phyloP scores from a whole-genome alignment of 1,140 invertebrate species.

The Cardiocondyla obscurior region DNA sequence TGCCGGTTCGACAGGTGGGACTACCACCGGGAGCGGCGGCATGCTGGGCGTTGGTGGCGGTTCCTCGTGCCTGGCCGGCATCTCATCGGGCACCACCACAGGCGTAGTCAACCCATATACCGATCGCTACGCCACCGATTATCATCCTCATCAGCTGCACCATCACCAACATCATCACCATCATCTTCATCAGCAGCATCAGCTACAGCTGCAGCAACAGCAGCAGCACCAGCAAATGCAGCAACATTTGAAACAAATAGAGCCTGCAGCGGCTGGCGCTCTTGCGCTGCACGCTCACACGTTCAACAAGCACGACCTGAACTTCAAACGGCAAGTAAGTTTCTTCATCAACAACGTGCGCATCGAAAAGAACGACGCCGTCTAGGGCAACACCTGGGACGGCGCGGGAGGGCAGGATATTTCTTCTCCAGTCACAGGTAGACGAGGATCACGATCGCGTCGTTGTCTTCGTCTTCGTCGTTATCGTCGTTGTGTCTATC shows the following conservation, averaged over 20 bases:
- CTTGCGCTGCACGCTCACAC: slow-evolving; percentile 82
- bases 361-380: slow-evolving; percentile 88
- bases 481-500: slow-evolving; percentile 12
- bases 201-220: slow-evolving; percentile 69
- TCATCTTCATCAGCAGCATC: slow-evolving; percentile 66
- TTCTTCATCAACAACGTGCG: slow-evolving; percentile 90
- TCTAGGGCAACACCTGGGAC: slow-evolving; percentile 68
- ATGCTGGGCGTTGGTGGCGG: slow-evolving; percentile 57
- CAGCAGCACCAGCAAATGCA: slow-evolving; percentile 75
- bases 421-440: slow-evolving; percentile 48
- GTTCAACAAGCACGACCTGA: slow-evolving; percentile 86
- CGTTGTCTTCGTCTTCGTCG: slow-evolving; percentile 16
- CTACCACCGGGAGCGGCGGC: slow-evolving; percentile 53
- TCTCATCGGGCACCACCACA: slow-evolving; percentile 82
- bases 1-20: slow-evolving; percentile 77
- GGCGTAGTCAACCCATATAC: slow-evolving; percentile 81
- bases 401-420: slow-evolving; percentile 32
- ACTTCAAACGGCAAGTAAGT: slow-evolving; percentile 93
- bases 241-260: slow-evolving; percentile 80
- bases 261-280: slow-evolving; percentile 82
- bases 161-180: slow-evolving; percentile 70
- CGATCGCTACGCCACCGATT: slow-evolving; percentile 73
- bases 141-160: slow-evolving; percentile 69
- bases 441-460: slow-evolving; percentile 44
- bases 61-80: slow-evolving; percentile 78